Percentiles rank a stretch among this genome's conserved stretches.
Evolutionary conservation across 2,888 invertebrate genomes (phyloP).

Genomic region (Mystacides longicornis): DNA sequence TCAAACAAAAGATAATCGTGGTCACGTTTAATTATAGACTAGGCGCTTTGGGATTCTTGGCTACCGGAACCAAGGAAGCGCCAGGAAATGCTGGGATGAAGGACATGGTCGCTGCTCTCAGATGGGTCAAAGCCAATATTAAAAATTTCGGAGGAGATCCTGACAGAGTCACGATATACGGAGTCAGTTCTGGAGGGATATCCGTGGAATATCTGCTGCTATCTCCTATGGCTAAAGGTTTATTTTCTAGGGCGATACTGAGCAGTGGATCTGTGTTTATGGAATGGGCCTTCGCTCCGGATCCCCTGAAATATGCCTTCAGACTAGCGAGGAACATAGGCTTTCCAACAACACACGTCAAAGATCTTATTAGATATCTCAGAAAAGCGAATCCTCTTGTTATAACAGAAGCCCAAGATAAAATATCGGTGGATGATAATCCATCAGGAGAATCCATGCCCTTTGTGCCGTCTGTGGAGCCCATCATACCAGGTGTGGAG

Average conservation of each 20-base stretch:
- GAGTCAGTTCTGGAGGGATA: slow-evolving; percentile 41
- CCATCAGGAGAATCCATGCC: slow-evolving; percentile 27
- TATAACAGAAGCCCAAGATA: slow-evolving; percentile 33
- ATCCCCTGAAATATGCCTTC: slow-evolving; percentile 31
- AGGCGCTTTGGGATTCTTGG: slow-evolving; percentile 43
- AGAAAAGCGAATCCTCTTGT: slow-evolving; percentile 33
- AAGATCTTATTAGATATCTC: slow-evolving; percentile 34
- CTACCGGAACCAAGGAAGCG: slow-evolving; percentile 34
- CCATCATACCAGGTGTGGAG: slow-evolving; percentile 34
- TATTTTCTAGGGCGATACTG: slow-evolving; percentile 41
- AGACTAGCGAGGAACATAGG: slow-evolving; percentile 43
- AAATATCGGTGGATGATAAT: slow-evolving; percentile 35
- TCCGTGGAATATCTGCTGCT: slow-evolving; percentile 37
- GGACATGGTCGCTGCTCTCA: slow-evolving; percentile 39
- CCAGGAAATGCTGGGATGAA: slow-evolving; percentile 45
- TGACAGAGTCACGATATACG: slow-evolving; percentile 38
- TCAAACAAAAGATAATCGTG: slow-evolving; percentile 39
- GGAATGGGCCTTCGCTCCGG: slow-evolving; percentile 34
- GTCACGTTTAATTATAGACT: slow-evolving; percentile 41
- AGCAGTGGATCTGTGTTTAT: slow-evolving; percentile 35
- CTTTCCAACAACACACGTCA: slow-evolving; percentile 34
- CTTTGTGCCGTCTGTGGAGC: slow-evolving; percentile 40
- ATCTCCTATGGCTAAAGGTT: slow-evolving; percentile 34
- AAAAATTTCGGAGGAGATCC: slow-evolving; percentile 40
- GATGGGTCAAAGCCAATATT: slow-evolving; percentile 40